phyloP scores from a whole-genome alignment of 2,797 vertebrate genomes.

The Macropodus opercularis region DNA sequence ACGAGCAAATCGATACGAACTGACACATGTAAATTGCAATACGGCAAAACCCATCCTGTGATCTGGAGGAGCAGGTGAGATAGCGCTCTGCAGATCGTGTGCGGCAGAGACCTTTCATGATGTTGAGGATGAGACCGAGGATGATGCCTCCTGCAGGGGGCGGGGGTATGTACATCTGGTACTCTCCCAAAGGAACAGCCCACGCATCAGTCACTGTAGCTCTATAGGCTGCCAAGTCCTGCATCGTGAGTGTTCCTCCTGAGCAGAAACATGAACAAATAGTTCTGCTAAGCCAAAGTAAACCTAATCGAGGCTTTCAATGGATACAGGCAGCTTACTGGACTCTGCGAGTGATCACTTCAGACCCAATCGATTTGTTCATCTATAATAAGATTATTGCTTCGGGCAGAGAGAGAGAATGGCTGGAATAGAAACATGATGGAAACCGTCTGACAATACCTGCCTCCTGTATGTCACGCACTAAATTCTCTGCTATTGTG shows the following conservation, averaged over 20 bases:
- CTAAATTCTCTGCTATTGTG: constrained; percentile 75
- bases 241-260: constrained; percentile 80
- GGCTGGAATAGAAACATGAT: constrained; percentile 20
- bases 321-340: constrained; percentile 25
- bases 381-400: constrained; percentile 45
- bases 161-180: constrained; percentile 86
- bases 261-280: constrained; percentile 42
- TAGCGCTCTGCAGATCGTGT: constrained; percentile 19
- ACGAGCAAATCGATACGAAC: background rate
- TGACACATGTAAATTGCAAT: background rate
- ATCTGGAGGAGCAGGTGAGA: constrained; percentile 7
- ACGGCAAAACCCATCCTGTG: constrained; percentile 5
- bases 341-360: constrained; percentile 31
- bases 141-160: constrained; percentile 86
- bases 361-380: constrained; percentile 37
- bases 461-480: constrained; percentile 77
- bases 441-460: constrained; percentile 66
- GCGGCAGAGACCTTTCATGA: constrained; percentile 84
- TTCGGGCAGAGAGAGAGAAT: constrained; percentile 27
- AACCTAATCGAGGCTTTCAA: constrained; percentile 41
- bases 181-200: constrained; percentile 79
- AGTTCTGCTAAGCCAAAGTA: constrained; percentile 17
- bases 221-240: constrained; percentile 84
- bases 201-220: constrained; percentile 79
- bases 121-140: constrained; percentile 87